Evolutionary conservation across 2,797 vertebrate genomes (phyloP).

Genomic region (Enteromius anoplus): DNA sequence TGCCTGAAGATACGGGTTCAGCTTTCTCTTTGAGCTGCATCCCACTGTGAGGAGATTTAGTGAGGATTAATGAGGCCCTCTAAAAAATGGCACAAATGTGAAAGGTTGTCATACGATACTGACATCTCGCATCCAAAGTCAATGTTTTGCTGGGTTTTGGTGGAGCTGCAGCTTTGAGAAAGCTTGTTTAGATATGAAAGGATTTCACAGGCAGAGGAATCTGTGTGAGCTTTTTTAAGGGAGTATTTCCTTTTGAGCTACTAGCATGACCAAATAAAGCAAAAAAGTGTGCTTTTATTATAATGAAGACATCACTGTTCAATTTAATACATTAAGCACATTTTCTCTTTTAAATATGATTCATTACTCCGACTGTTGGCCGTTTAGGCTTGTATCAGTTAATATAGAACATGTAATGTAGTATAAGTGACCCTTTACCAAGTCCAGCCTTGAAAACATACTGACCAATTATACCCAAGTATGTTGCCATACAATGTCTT

Average conservation of each 20-base stretch:
- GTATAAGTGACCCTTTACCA: background rate
- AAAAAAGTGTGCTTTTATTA: background rate
- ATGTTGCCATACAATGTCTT: background rate
- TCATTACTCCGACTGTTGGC: background rate
- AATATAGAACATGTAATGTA: background rate
- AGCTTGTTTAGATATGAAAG: constrained; percentile 37
- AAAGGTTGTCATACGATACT: constrained; percentile 35
- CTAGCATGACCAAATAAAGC: background rate
- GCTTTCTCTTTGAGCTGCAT: constrained; percentile 38
- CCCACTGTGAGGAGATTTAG: constrained; percentile 47
- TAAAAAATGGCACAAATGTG: constrained; percentile 42
- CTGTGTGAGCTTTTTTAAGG: background rate
- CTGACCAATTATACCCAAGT: background rate
- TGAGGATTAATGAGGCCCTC: constrained; percentile 48
- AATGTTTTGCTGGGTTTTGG: constrained; percentile 44
- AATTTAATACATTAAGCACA: background rate
- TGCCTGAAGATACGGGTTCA: constrained; percentile 40
- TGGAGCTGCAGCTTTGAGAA: constrained; percentile 34
- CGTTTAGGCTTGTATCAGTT: background rate
- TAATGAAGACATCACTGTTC: background rate
- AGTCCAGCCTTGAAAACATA: background rate
- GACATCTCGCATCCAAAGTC: constrained; percentile 31
- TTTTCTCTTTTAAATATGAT: background rate
- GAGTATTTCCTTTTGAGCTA: background rate
- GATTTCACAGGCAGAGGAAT: constrained; percentile 31